A percentile compares a stretch with the other conserved stretches of the same genome.
phyloP scores from a whole-genome alignment of 2,888 invertebrate genomes.

The Mimachlamys varia region DNA sequence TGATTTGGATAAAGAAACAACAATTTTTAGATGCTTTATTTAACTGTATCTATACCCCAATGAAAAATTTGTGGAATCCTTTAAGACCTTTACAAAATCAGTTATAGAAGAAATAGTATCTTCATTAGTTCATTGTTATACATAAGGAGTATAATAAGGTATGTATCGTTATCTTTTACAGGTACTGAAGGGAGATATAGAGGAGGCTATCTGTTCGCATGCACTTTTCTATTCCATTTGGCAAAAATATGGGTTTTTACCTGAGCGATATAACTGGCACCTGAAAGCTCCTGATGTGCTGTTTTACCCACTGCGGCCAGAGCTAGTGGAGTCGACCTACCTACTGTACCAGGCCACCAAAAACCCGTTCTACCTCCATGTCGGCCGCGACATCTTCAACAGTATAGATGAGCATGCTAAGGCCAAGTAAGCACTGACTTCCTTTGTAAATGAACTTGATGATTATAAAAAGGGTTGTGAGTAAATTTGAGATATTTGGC shows the following conservation, averaged over 20 bases:
- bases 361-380: slow-evolving; percentile 87
- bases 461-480: too few relatives aligned
- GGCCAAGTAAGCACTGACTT: slow-evolving; percentile 80
- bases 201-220: slow-evolving; percentile 86
- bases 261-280: slow-evolving; percentile 82
- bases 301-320: slow-evolving; percentile 86
- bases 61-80: too few relatives aligned
- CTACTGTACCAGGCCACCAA: slow-evolving; percentile 85
- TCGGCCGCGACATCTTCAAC: slow-evolving; percentile 85
- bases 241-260: slow-evolving; percentile 84
- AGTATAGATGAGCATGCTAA: slow-evolving; percentile 83
- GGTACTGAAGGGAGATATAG: slow-evolving; percentile 85
- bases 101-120: too few relatives aligned
- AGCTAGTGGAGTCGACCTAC: slow-evolving; percentile 86
- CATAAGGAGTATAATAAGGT: too few relatives aligned
- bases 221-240: slow-evolving; percentile 86
- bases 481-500: too few relatives aligned
- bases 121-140: too few relatives aligned
- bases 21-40: too few relatives aligned
- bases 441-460: too few relatives aligned
- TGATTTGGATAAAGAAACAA: too few relatives aligned
- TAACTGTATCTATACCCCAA: too few relatives aligned
- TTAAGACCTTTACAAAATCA: too few relatives aligned
- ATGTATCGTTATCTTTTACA: slow-evolving; percentile 52
- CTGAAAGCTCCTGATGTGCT: slow-evolving; percentile 83